Conservation (phyloP, 37 sponge, comb jelly and placozoan genomes). For the Theonella swinhoei region DNA sequence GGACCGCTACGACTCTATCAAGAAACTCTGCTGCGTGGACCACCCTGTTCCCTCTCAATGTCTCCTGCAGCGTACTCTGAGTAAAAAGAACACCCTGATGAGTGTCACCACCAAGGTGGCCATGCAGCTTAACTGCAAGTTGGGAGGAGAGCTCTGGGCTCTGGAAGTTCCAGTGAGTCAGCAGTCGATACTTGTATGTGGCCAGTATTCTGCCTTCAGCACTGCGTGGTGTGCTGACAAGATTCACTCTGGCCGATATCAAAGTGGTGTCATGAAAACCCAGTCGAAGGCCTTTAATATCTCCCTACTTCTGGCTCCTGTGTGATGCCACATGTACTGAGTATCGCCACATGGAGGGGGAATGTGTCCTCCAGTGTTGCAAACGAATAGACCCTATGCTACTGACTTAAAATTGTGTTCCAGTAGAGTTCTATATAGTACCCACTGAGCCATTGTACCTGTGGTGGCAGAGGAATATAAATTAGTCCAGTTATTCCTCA, state of each 20-base stretch:
- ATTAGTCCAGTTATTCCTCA: too few relatives aligned
- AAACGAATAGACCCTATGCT: too few relatives aligned
- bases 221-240: conserved; percentile 28
- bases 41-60: conserved; percentile 87
- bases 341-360: too few relatives aligned
- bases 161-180: conserved; percentile 88
- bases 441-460: too few relatives aligned
- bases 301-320: too few relatives aligned
- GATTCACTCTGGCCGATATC: conserved; percentile 65
- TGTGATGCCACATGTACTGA: too few relatives aligned
- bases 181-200: neutral
- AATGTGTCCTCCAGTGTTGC: too few relatives aligned
- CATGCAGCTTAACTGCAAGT: conserved; percentile 94
- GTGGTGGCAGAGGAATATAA: too few relatives aligned
- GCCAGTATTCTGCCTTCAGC: conserved; percentile 27
- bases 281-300: too few relatives aligned
- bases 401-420: too few relatives aligned
- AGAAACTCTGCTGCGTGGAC: conserved; percentile 91
- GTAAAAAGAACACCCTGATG: conserved; percentile 82
- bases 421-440: too few relatives aligned
- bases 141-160: conserved; percentile 95
- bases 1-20: conserved; percentile 96
- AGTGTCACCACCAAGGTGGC: conserved; percentile 93
- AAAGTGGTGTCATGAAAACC: conserved; percentile 37
- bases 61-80: conserved; percentile 71